These are phyloP conservation scores for Lerista edwardsae DNA, from an alignment of 2,797 vertebrate species.

Conservation along the genomic window DNA sequence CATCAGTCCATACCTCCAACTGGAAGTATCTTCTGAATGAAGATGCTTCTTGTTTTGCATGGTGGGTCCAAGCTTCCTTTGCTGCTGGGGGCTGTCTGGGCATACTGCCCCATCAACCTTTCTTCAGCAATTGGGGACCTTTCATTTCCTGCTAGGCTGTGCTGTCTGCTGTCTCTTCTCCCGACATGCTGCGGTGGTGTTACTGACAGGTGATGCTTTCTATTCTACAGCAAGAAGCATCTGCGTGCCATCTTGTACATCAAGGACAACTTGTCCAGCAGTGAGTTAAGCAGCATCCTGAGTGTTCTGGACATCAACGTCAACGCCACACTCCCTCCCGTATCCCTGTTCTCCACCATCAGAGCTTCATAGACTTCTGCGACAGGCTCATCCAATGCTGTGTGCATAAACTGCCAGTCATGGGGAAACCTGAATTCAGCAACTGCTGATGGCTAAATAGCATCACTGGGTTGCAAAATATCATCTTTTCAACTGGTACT, in stretches of 20 bases:
- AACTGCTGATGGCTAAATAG: accelerated
- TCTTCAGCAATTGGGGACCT: neutral
- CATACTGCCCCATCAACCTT: neutral
- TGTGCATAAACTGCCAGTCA: neutral
- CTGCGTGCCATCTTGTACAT: conserved; percentile 83
- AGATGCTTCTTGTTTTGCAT: neutral
- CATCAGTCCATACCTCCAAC: too few relatives aligned
- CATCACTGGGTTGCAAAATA: neutral
- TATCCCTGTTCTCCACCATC: conserved; percentile 74
- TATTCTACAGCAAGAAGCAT: conserved; percentile 80
- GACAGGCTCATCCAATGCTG: accelerated
- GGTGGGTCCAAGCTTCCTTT: neutral
- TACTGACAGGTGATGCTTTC: conserved; percentile 1
- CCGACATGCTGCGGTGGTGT: neutral
- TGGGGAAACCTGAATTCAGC: neutral
- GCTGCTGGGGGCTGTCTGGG: neutral
- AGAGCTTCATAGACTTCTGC: conserved; percentile 55
- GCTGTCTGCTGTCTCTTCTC: neutral
- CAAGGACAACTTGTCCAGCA: conserved; percentile 79
- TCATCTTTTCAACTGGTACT: neutral
- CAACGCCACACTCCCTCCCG: neutral
- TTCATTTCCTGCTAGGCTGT: neutral
- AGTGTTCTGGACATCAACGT: conserved; percentile 74
- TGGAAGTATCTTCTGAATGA: neutral
- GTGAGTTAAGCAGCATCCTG: conserved; percentile 78